Evolutionary conservation across 2,888 invertebrate genomes (phyloP).

Genomic region (Pammene aurita): DNA sequence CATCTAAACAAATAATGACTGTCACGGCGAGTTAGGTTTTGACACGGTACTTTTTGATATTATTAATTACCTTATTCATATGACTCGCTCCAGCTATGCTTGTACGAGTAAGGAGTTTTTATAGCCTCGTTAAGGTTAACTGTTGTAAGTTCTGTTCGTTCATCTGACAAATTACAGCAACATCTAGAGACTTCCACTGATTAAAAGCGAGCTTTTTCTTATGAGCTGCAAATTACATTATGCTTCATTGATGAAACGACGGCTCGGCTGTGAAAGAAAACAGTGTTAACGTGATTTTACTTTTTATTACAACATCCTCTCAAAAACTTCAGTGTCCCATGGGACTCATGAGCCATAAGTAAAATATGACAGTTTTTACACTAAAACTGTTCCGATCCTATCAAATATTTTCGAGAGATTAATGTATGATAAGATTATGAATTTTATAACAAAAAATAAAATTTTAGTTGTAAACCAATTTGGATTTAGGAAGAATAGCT

Average conservation of each 20-base stretch:
- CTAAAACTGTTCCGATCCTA: too few species aligned
- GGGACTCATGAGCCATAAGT: too few species aligned
- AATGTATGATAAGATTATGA: too few species aligned
- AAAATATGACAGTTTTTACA: too few species aligned
- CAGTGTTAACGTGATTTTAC: neutral
- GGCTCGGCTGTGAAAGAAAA: neutral
- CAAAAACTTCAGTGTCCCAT: neutral
- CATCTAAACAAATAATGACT: too few species aligned
- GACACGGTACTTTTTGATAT: too few species aligned
- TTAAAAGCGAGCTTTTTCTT: constrained; percentile 21
- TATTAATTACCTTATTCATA: neutral
- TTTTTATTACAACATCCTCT: neutral
- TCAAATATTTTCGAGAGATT: too few species aligned
- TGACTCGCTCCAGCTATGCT: neutral
- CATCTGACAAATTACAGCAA: neutral
- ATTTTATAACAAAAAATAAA: too few species aligned
- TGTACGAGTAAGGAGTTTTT: neutral
- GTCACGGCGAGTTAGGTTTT: too few species aligned
- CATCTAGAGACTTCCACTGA: constrained; percentile 15
- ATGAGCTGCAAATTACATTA: constrained; percentile 20
- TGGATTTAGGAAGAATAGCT: too few species aligned
- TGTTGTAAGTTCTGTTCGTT: neutral
- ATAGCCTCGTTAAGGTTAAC: too few species aligned
- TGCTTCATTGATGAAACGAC: constrained; percentile 11
- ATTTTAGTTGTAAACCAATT: too few species aligned